Evolutionary conservation across 1,140 invertebrate species (phyloP), one percentile per base, ranked within the genome.

Genomic region (Adoxophyes honmai): DNA sequence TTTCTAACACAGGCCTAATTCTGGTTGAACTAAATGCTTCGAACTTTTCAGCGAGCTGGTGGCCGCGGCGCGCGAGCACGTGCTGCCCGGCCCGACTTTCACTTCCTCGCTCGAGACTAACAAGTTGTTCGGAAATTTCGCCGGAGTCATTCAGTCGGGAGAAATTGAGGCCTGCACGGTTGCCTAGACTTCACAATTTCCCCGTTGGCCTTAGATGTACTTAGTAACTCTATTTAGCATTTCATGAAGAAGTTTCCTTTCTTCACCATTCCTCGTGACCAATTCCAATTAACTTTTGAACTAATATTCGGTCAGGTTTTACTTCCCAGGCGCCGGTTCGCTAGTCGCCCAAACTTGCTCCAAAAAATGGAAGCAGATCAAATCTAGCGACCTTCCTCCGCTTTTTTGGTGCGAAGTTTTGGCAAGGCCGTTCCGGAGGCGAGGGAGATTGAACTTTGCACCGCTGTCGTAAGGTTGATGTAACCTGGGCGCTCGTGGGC

Each of bases 1-100:
- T 38, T 44, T 51, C 9, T 13, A 4, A 15, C 42, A 21, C 57
- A n/a, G 15, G n/a, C 0, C 4, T 14, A 15, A 10, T 7, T 6
- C 21, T 28, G 21, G 2, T 28, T 6, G 2, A 48, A 48, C 21
- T n/a, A 4, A 28, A 28, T 48, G n/a, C 18, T 48, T 1, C 1
- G 16, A 21, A 21, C 21, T 13, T 28, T 33, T 0, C 13, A 9
- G 5, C 4, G 42, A 48, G 42, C 18, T 28, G 18, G n/a, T 16
- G 9, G n/a, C n/a, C 42, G 16, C 2, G 42, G 42, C 18, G 21
- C 63, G 59, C 21, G 62, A 60, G 64, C 71, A 76, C 73, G 73
- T 76, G 73, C 62, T 52, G 36, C 64, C 60, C 52, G 62, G 59
- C 51, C 62, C 63, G 68, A 76, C 74, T 76, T 76, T 76, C 74